phyloP scores from a whole-genome alignment of 2,113 vertebrate genomes.

The Pyrgilauda ruficollis region DNA sequence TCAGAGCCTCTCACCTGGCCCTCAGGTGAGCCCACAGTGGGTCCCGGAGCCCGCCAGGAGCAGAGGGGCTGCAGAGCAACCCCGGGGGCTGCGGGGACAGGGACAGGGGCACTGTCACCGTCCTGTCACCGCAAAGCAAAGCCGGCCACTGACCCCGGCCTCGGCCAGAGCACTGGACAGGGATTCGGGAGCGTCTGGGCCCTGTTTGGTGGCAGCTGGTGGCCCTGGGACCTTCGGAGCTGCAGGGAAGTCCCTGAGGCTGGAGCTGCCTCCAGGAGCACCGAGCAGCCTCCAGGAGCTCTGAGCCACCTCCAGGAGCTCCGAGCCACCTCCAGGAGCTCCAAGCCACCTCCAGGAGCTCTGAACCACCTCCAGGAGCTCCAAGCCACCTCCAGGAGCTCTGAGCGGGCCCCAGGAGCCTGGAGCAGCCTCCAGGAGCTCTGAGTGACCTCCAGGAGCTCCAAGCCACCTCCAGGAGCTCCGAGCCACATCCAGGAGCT shows the following conservation, averaged over 20 bases:
- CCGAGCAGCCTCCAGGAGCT: no score
- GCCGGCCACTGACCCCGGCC: not conserved
- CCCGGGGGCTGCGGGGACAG: fast-evolving
- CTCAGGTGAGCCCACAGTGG: not conserved
- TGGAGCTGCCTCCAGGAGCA: no score
- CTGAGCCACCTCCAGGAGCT: no score
- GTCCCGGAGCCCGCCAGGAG: not conserved
- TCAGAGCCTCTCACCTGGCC: not conserved
- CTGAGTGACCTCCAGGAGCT: no score
- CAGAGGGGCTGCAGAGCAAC: fast-evolving
- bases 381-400: no score
- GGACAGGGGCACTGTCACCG: fast-evolving
- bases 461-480: no score
- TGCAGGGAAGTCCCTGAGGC: not conserved
- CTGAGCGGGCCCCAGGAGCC: no score
- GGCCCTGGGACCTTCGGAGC: not conserved
- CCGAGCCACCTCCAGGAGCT: no score
- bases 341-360: no score
- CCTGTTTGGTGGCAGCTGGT: not conserved
- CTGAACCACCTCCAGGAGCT: no score
- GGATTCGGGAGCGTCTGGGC: not conserved
- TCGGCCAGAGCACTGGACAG: not conserved
- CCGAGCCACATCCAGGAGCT: no score
- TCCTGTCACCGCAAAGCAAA: not conserved
- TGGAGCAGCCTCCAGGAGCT: no score